Conservation (phyloP, 2,113 vertebrate genomes). For the Dinomys branickii region DNA sequence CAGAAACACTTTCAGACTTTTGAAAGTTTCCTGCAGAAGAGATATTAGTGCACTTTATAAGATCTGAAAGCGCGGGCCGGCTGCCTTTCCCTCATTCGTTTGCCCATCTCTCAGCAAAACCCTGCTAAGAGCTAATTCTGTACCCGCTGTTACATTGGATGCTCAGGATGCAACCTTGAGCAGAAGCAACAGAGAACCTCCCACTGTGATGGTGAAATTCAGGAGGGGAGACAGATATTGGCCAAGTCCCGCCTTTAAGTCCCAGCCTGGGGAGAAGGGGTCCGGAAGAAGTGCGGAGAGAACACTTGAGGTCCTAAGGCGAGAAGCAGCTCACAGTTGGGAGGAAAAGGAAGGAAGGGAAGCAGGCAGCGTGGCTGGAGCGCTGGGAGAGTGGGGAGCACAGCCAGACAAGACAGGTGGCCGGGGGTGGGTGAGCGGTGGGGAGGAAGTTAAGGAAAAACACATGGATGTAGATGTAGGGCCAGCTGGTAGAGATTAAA, state of each 20-base stretch:
- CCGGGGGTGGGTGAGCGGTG: neutral
- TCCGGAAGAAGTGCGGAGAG: neutral
- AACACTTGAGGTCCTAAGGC: neutral
- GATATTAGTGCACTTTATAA: neutral
- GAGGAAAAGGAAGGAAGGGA: neutral
- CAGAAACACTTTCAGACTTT: neutral
- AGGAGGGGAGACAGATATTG: neutral
- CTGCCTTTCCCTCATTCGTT: neutral
- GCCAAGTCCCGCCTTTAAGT: neutral
- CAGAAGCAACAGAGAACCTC: neutral
- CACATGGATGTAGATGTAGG: neutral
- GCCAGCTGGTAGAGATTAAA: constrained; percentile 50
- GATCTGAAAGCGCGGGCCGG: neutral
- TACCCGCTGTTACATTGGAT: neutral
- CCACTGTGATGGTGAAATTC: neutral
- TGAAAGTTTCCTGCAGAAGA: neutral
- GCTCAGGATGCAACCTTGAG: neutral
- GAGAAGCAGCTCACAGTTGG: neutral
- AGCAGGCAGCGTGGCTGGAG: neutral
- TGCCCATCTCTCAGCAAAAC: neutral
- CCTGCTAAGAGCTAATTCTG: neutral
- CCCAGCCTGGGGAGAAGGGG: neutral
- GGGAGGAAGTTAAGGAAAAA: constrained; percentile 35
- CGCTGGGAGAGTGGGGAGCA: neutral
- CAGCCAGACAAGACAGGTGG: constrained; percentile 23